phyloP scores from a whole-genome alignment of 1,140 invertebrate genomes.

The Rhopalosiphum maidis region DNA sequence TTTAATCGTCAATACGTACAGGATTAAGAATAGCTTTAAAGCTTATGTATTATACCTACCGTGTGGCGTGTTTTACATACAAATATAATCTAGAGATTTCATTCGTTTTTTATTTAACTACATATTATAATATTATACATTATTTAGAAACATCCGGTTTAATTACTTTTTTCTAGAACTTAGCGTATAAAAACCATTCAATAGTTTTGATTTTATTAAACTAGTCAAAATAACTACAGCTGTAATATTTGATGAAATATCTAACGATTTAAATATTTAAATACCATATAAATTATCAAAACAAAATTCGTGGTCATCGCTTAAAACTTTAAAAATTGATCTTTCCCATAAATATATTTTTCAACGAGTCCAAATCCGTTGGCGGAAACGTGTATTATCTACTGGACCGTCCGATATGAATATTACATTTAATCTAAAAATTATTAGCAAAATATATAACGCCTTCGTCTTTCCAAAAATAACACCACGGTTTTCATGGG shows the following conservation, averaged over 20 bases:
- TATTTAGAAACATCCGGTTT: background rate
- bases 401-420: background rate
- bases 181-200: background rate
- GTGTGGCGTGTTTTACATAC: background rate
- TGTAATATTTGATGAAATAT: background rate
- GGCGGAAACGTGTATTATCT: background rate
- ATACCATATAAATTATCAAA: background rate
- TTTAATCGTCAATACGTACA: background rate
- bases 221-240: background rate
- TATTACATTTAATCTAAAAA: background rate
- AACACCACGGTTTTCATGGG: background rate
- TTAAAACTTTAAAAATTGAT: background rate
- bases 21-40: background rate
- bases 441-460: background rate
- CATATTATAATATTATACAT: background rate
- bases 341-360: background rate
- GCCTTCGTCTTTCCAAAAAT: background rate
- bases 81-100: background rate
- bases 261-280: background rate
- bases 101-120: background rate
- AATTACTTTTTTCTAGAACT: background rate
- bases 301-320: background rate
- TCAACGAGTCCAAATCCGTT: background rate
- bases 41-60: background rate
- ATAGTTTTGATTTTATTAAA: background rate